A percentile compares a stretch with the other conserved stretches of the same genome.
Conservation (phyloP, 2,797 vertebrate genomes). For the Valencia hispanica region DNA sequence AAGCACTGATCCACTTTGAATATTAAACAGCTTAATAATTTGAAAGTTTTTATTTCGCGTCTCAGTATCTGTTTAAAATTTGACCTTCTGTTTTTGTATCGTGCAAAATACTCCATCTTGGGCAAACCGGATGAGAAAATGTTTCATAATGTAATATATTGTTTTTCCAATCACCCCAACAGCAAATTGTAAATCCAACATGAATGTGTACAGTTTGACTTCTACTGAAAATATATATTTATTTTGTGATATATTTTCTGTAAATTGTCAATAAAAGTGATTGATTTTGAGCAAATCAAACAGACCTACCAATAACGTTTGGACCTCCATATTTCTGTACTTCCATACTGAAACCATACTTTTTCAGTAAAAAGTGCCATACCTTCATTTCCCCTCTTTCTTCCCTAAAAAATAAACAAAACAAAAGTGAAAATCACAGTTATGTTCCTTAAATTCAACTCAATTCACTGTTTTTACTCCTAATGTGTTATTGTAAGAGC, state of each 20-base stretch:
- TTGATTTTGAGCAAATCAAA: constrained; percentile 30
- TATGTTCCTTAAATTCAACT: not conserved
- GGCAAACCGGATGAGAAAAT: constrained; percentile 10
- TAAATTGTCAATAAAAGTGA: constrained; percentile 58
- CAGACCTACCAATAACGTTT: not conserved
- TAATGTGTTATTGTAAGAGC: not conserved
- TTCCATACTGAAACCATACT: not conserved
- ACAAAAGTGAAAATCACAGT: too few relatives aligned
- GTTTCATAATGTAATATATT: constrained; percentile 21
- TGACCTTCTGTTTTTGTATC: constrained; percentile 7
- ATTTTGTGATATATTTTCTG: constrained; percentile 43
- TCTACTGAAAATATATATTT: constrained; percentile 45
- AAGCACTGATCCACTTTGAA: constrained; percentile 3
- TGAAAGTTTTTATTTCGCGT: constrained; percentile 20
- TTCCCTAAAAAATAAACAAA: not conserved
- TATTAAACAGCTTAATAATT: not conserved
- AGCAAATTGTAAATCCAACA: constrained; percentile 20
- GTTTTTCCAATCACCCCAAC: constrained; percentile 11
- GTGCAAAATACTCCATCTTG: not conserved
- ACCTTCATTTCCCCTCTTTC: not conserved
- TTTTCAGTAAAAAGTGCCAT: not conserved
- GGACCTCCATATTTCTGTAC: not conserved
- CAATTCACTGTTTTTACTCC: not conserved
- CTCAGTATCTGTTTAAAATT: constrained; percentile 26
- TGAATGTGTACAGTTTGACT: constrained; percentile 54